Evolutionary conservation across 2,113 vertebrate genomes (phyloP).

Genomic region (Calypte anna): DNA sequence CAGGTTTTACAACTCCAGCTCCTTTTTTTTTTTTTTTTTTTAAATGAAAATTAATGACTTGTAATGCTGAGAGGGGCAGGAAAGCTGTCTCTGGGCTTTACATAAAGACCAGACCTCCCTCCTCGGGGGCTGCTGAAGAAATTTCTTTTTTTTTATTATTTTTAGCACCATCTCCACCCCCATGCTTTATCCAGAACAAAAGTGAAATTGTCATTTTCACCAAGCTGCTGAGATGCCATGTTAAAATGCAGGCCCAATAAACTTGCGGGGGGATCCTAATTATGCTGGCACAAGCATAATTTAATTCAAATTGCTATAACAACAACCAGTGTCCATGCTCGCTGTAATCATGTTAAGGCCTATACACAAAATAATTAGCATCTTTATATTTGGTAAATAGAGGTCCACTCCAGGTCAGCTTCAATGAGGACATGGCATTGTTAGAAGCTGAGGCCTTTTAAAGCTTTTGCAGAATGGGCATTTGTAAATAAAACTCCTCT

Average conservation of each 20-base stretch:
- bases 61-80: not conserved
- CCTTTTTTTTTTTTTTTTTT: not conserved
- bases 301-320: constrained; percentile 70
- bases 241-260: constrained; percentile 41
- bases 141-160: not conserved
- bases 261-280: constrained; percentile 47
- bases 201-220: constrained; percentile 24
- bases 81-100: not conserved
- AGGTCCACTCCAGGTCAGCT: constrained; percentile 53
- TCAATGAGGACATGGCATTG: not conserved
- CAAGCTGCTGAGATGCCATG: not conserved
- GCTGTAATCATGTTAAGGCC: constrained; percentile 65
- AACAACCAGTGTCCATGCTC: constrained; percentile 66
- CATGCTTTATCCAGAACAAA: not conserved
- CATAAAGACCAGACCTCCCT: not conserved
- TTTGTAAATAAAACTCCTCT: constrained; percentile 9
- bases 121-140: not conserved
- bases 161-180: not conserved
- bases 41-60: not conserved
- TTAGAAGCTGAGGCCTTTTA: constrained; percentile 23
- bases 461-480: not conserved
- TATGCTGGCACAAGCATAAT: constrained; percentile 55
- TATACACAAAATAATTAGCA: constrained; percentile 68
- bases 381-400: constrained; percentile 69
- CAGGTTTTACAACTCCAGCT: not conserved